Conservation (phyloP, 2,113 vertebrate genomes). For the Beaufortia kweichowensis region DNA sequence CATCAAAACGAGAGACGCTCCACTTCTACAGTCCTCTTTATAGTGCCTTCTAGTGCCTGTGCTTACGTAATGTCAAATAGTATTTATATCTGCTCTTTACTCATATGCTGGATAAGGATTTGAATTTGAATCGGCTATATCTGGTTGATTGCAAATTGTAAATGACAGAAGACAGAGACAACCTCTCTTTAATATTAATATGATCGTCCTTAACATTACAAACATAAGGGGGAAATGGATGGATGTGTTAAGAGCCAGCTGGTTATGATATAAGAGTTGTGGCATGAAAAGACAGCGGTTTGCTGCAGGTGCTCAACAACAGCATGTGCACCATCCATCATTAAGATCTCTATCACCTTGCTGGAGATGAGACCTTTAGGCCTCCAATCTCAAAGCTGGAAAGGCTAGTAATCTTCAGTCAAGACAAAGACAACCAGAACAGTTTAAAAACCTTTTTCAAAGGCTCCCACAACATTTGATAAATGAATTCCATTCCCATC, state of each 20-base stretch:
- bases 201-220: neutral
- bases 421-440: neutral
- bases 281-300: constrained; percentile 66
- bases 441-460: neutral
- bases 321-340: constrained; percentile 67
- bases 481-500: neutral
- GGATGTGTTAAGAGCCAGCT: constrained; percentile 45
- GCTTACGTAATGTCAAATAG: neutral
- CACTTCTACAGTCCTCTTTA: constrained; percentile 37
- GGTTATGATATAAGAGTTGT: constrained; percentile 60
- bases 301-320: constrained; percentile 67
- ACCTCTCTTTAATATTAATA: neutral
- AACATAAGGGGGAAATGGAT: constrained; percentile 1
- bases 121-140: neutral
- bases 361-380: constrained; percentile 66
- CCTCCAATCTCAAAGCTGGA: constrained; percentile 46
- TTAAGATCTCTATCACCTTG: constrained; percentile 68
- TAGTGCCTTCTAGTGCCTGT: constrained; percentile 25
- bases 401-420: neutral
- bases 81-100: neutral
- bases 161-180: neutral
- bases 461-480: neutral
- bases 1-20: constrained; percentile 59
- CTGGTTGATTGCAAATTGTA: neutral
- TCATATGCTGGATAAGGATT: neutral